phyloP scores from a whole-genome alignment of 1,140 invertebrate genomes.

The Heterodera carotae region DNA sequence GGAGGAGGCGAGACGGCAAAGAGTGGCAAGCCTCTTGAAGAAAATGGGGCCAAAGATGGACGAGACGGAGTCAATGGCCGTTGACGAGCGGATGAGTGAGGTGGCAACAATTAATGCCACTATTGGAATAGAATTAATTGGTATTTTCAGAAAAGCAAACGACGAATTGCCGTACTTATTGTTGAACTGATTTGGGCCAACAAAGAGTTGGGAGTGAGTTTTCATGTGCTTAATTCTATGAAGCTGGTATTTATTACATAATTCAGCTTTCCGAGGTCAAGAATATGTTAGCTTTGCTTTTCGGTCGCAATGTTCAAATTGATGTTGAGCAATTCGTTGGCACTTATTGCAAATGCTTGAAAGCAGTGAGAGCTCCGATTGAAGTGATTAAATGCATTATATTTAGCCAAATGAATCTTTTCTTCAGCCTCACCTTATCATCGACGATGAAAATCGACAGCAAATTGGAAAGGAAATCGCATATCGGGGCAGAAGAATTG shows the following conservation, averaged over 20 bases:
- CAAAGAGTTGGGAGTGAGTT: constrained; percentile 11
- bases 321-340: constrained; percentile 8
- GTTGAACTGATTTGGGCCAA: constrained; percentile 13
- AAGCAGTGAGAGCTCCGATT: constrained; percentile 11
- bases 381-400: not conserved
- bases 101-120: not conserved
- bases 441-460: not conserved
- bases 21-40: constrained; percentile 10
- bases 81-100: not conserved
- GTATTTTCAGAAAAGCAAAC: not conserved
- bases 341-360: constrained; percentile 15
- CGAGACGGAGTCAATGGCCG: not conserved
- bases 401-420: not conserved
- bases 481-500: not conserved
- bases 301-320: not conserved
- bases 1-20: constrained; percentile 1
- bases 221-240: too few relatives aligned
- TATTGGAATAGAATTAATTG: too few relatives aligned
- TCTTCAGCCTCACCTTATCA: not conserved
- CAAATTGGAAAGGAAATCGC: not conserved
- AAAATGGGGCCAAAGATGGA: not conserved
- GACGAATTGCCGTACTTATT: constrained; percentile 8
- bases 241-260: not conserved
- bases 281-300: constrained; percentile 20
- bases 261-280: constrained; percentile 8